phyloP scores from a whole-genome alignment of 2,888 invertebrate genomes.

The Cremastinae sp. region DNA sequence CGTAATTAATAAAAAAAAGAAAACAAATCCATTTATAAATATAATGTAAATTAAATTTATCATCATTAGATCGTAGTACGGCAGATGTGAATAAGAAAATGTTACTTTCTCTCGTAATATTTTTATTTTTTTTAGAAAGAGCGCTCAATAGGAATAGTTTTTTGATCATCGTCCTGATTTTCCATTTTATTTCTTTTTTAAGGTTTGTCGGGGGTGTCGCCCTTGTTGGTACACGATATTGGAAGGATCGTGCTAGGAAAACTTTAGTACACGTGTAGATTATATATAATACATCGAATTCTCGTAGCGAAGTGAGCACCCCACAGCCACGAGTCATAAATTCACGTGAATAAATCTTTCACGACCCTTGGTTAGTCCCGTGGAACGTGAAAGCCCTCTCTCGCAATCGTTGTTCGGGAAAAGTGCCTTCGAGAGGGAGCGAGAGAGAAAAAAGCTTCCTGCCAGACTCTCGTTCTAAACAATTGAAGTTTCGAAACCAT shows the following conservation, averaged over 20 bases:
- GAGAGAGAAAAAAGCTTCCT: conserved; percentile 11
- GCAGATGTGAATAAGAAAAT: too few relatives aligned
- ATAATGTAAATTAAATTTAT: too few relatives aligned
- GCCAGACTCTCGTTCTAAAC: conserved; percentile 49
- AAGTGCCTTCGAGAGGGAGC: conserved; percentile 23
- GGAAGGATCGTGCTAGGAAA: conserved; percentile 51
- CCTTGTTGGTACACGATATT: conserved; percentile 49
- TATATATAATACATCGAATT: conserved; percentile 14
- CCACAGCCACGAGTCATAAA: conserved; percentile 55
- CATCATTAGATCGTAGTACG: too few relatives aligned
- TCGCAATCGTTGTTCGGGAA: conserved; percentile 48
- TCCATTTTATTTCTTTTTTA: conserved; percentile 22
- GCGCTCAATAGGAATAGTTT: not conserved
- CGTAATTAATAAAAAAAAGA: too few relatives aligned
- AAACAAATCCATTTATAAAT: too few relatives aligned
- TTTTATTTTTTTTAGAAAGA: too few relatives aligned
- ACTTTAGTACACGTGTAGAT: conserved; percentile 39
- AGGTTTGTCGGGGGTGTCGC: conserved; percentile 1
- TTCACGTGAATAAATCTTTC: conserved; percentile 61
- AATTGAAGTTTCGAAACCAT: conserved; percentile 52
- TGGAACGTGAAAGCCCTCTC: conserved; percentile 41
- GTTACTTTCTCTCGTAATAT: too few relatives aligned
- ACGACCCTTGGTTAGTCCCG: conserved; percentile 57
- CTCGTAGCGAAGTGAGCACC: conserved; percentile 16
- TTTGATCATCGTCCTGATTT: conserved; percentile 20